Base-by-base conservation (phyloP, 2,113 vertebrate species). In the Trinectes maculatus region DNA sequence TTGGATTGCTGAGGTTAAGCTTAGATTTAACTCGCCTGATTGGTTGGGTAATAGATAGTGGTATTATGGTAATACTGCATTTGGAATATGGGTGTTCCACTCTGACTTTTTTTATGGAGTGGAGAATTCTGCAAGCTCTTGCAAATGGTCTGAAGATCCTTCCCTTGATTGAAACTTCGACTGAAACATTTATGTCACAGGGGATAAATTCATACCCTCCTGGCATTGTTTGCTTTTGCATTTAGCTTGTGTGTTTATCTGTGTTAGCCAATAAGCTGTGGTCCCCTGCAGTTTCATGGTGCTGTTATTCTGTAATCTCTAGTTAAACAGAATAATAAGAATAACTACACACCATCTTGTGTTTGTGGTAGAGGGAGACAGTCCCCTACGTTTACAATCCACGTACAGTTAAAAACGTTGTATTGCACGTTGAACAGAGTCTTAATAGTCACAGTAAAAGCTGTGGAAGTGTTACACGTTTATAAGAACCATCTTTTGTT, bases 401-500 rank as follows among this genome's bases (percentile, higher is more conserved):
- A 29, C 37, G 16, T 48, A 43, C 68, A 77, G n/a, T 42, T 60
- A 51, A 61, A 29, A 63, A 18, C 19, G 48, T 68, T 29, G 31
- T 34, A 26, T 40, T 22, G 36, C 13, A 34, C 18, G 13, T 22
- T 55, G 53, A 53, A 46, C 8, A 40, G 22, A 49, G 22, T 72
- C 59, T 71, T 49, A 58, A 43, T 40, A 40, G 47, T 70, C 34
- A 58, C 36, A 58, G 56, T 74, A 51, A 64, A 74, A 53, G 52
- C 51, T 46, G 40, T 51, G 24, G 68, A 48, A 21, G 53, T 62
- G 61, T 52, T 68, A 5, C 11, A 5, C 25, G 18, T 81, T 80
- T 76, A 69, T 19, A 31, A 62, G 26, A 68, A 37, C 33, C 19
- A 13, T 63, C 55, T 72, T 79, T 71, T 74, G 64, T 76, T 79